Evolutionary conservation across 2,888 invertebrate genomes (phyloP), one percentile per base, ranked within the genome.

Genomic region (Andrena flavipes): DNA sequence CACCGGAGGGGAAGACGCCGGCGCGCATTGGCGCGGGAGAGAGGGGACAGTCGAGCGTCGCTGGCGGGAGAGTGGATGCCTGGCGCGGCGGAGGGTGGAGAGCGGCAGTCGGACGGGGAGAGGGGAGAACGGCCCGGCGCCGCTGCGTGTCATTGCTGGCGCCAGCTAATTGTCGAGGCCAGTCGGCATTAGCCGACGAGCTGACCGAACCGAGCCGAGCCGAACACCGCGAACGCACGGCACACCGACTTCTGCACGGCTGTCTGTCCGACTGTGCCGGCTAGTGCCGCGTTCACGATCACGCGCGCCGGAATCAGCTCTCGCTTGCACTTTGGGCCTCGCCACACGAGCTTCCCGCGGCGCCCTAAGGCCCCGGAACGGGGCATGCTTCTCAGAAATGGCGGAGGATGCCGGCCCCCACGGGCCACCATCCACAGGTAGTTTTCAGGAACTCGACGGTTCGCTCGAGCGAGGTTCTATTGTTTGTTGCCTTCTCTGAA

Each of bases 151-250:
- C 93, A 92, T 90, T 92, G 92, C 92, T 92, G 92, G 92, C 92
- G 93, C 92, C 92, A 92, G 92, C 92, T 93, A 92, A 92, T 92
- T 93, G 92, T 92, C 92, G 92, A 92, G 92, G 92, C 92, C 92
- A 92, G 91, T 91, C 91, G 91, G 92, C 91, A 90, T 91, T 89
- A 91, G 86, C 91, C 91, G 90, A 89, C 87, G 87, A 87, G 86
- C 89, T 88, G 87, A 90, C 90, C 90, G 91, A 90, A 87, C 89
- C 85, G 82, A 88, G 80, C 85, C 90, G 90, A 90, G 78, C 80
- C 83, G 75, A 80, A 69, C 76, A 54, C 51, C 56, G 62, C 56
- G 80, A 64, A 29, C 20, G 29, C 60, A 48, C 30, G 64, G 63
- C 73, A 68, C 60, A 69, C 60, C 73, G 71, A 74, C 84, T 72